Evolutionary conservation across 2,888 invertebrate species (phyloP).

Genomic region (Lasioglossum malachurum): DNA sequence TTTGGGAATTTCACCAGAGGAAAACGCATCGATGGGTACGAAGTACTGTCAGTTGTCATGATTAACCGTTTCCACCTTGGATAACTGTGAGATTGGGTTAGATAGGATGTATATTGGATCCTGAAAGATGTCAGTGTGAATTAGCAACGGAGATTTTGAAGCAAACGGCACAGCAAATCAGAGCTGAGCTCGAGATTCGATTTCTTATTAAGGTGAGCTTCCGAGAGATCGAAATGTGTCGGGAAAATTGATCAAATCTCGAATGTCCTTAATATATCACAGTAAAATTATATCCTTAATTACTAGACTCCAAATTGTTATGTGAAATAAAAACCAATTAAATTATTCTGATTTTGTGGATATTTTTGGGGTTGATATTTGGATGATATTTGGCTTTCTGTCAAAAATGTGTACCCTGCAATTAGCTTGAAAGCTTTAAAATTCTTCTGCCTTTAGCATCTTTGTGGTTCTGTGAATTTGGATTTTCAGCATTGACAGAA

Average conservation of each 20-base stretch:
- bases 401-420: too few species aligned
- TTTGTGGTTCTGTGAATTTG: too few species aligned
- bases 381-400: too few species aligned
- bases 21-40: conserved; percentile 55
- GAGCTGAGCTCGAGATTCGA: not conserved
- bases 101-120: not conserved
- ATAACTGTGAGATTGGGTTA: conserved; percentile 4
- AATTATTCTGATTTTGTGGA: too few species aligned
- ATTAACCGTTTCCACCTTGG: not conserved
- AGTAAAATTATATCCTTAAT: not conserved
- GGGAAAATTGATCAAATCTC: not conserved
- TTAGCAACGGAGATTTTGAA: conserved; percentile 14
- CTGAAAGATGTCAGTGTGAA: conserved; percentile 29
- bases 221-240: not conserved
- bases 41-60: conserved; percentile 34
- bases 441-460: too few species aligned
- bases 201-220: not conserved
- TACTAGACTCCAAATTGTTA: not conserved
- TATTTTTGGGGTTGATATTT: too few species aligned
- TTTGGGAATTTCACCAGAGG: conserved; percentile 63
- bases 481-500: too few species aligned
- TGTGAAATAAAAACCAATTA: not conserved
- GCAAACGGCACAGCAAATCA: not conserved
- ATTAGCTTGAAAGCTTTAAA: too few species aligned
- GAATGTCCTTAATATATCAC: not conserved